These are phyloP conservation scores for Coryphaenoides rupestris DNA, from an alignment of 2,113 vertebrate species.

Conservation along the genomic window DNA sequence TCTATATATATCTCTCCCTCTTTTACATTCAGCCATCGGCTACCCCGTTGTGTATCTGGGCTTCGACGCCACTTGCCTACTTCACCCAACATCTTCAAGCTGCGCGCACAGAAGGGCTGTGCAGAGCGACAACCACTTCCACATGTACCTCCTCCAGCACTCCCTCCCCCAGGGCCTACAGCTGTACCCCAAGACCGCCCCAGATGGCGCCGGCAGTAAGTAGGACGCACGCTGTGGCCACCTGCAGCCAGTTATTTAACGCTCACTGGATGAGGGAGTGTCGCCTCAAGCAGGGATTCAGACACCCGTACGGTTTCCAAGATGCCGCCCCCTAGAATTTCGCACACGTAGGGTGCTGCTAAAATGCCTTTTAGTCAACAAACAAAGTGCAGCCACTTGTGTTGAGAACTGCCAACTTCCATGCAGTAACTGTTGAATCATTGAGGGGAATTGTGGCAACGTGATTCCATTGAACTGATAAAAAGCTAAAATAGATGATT, in stretches of 20 bases:
- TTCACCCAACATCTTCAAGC: constrained; percentile 77
- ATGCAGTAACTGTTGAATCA: too few species aligned
- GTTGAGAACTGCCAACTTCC: too few species aligned
- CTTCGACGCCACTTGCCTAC: constrained; percentile 79
- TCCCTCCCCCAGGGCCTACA: constrained; percentile 73
- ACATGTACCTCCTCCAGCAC: constrained; percentile 76
- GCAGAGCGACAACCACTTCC: constrained; percentile 73
- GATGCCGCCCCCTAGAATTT: too few species aligned
- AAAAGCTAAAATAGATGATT: too few species aligned
- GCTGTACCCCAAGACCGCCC: constrained; percentile 68
- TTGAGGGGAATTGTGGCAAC: too few species aligned
- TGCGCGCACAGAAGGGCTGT: constrained; percentile 74
- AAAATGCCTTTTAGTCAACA: too few species aligned
- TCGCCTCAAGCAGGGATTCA: not conserved
- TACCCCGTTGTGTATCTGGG: constrained; percentile 79
- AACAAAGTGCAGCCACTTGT: too few species aligned
- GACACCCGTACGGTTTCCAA: not conserved
- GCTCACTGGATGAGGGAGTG: not conserved
- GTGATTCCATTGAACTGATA: too few species aligned
- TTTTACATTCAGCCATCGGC: constrained; percentile 67
- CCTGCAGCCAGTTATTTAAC: not conserved
- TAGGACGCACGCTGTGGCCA: constrained; percentile 12
- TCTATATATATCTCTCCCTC: constrained; percentile 5
- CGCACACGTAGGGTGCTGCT: too few species aligned
- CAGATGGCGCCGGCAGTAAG: constrained; percentile 64